These are phyloP conservation scores for Tethya wilhelma DNA, from an alignment of 37 sponge, comb jelly and placozoan species.

Conservation along the genomic window DNA sequence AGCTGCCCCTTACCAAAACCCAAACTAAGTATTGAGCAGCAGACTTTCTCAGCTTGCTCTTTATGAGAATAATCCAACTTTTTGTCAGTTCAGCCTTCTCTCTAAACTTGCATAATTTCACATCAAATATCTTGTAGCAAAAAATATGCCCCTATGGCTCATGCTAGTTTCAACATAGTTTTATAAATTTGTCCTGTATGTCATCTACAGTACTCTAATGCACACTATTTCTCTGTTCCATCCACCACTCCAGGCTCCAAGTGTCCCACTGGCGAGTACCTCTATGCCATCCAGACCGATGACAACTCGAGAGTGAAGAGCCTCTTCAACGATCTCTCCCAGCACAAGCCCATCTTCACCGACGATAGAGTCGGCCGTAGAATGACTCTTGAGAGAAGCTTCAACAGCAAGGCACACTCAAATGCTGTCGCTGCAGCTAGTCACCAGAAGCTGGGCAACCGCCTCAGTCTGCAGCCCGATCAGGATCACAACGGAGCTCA, in stretches of 20 bases:
- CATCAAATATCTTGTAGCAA: too few relatives aligned
- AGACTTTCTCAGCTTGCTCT: too few relatives aligned
- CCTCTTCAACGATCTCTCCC: slow-evolving; percentile 68
- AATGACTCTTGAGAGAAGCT: slow-evolving; percentile 46
- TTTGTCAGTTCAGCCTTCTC: too few relatives aligned
- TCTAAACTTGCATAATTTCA: too few relatives aligned
- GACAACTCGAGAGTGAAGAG: slow-evolving; percentile 40
- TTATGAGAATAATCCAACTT: too few relatives aligned
- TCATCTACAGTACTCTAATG: background rate
- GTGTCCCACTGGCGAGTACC: slow-evolving; percentile 61
- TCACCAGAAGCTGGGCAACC: background rate
- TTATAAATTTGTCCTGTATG: background rate
- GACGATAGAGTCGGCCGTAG: slow-evolving; percentile 60
- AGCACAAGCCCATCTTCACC: slow-evolving; percentile 64
- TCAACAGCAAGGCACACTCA: slow-evolving; percentile 1
- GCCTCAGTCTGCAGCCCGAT: slow-evolving; percentile 21
- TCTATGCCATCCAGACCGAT: slow-evolving; percentile 44
- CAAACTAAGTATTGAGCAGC: too few relatives aligned
- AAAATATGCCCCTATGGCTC: too few relatives aligned
- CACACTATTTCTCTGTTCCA: slow-evolving; percentile 2
- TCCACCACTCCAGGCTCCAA: slow-evolving; percentile 26
- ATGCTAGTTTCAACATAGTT: too few relatives aligned
- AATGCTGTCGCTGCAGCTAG: background rate
- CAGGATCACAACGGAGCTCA: background rate
- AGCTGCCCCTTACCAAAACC: too few relatives aligned